Percentiles rank a stretch among this genome's conserved stretches.
Conservation (phyloP, 2,888 invertebrate species). For the Corbicula japonica region DNA sequence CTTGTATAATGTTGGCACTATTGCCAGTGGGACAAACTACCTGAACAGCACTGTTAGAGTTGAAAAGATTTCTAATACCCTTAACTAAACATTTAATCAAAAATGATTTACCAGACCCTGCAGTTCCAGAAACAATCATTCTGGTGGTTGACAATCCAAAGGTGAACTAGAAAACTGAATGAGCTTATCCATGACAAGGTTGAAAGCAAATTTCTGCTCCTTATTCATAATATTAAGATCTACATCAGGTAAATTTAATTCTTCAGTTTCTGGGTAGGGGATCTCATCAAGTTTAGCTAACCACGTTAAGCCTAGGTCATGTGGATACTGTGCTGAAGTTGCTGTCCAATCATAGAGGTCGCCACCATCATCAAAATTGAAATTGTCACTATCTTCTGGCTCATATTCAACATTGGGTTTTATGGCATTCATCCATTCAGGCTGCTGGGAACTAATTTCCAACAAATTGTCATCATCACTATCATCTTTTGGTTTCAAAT, state of each 20-base stretch:
- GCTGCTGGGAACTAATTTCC: too few relatives aligned
- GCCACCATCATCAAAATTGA: too few relatives aligned
- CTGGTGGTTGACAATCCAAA: conserved; percentile 31
- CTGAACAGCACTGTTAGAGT: conserved; percentile 54
- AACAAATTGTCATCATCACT: too few relatives aligned
- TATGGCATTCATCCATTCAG: conserved; percentile 64
- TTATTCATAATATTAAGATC: conserved; percentile 45
- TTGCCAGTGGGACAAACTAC: conserved; percentile 66
- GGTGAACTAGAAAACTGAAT: conserved; percentile 10
- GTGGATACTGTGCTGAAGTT: neutral
- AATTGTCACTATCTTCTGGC: too few relatives aligned
- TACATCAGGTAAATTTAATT: conserved; percentile 49
- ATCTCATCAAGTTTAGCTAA: neutral
- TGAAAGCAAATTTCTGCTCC: conserved; percentile 63
- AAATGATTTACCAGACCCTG: conserved; percentile 61
- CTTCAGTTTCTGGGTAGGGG: neutral
- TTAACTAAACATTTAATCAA: conserved; percentile 62
- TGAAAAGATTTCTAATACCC: conserved; percentile 44
- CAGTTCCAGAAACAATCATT: conserved; percentile 59
- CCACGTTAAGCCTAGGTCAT: neutral
- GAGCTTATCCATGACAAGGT: conserved; percentile 53
- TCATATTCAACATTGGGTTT: conserved; percentile 47
- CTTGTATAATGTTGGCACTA: conserved; percentile 64
- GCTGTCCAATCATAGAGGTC: conserved; percentile 49
- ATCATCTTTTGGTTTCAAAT: too few relatives aligned